phyloP scores from a whole-genome alignment of 2,888 invertebrate genomes.

The Hydropsyche betteni region DNA sequence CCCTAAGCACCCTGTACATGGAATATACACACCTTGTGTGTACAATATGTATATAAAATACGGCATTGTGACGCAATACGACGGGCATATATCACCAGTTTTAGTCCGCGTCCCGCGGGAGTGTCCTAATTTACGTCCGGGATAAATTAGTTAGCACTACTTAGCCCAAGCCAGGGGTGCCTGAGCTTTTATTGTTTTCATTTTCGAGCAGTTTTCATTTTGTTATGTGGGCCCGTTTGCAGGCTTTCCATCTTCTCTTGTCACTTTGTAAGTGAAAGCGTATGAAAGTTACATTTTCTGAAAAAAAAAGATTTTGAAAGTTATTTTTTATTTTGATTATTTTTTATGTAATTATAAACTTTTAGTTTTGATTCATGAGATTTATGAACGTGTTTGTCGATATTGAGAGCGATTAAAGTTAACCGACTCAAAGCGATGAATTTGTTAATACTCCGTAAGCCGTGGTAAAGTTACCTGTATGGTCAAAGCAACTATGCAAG shows the following conservation, averaged over 20 bases:
- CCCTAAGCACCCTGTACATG: no score
- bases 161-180: constrained; percentile 28
- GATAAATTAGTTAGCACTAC: constrained; percentile 38
- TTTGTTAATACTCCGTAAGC: not conserved
- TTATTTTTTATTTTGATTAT: not conserved
- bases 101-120: not conserved
- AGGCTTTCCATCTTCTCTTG: no score
- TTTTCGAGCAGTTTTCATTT: not conserved
- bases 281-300: not conserved
- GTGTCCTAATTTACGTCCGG: constrained; percentile 27
- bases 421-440: not conserved
- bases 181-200: constrained; percentile 8
- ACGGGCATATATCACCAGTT: constrained; percentile 8
- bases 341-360: no score
- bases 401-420: not conserved
- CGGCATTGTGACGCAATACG: not conserved
- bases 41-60: no score
- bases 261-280: no score
- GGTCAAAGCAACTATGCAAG: not conserved
- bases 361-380: not conserved
- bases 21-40: no score
- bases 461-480: not conserved
- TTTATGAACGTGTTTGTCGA: not conserved
- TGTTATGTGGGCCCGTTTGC: not conserved
- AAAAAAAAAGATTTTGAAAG: not conserved